phyloP scores from a whole-genome alignment of 2,113 vertebrate genomes.

The Cochlearius cochlearius region DNA sequence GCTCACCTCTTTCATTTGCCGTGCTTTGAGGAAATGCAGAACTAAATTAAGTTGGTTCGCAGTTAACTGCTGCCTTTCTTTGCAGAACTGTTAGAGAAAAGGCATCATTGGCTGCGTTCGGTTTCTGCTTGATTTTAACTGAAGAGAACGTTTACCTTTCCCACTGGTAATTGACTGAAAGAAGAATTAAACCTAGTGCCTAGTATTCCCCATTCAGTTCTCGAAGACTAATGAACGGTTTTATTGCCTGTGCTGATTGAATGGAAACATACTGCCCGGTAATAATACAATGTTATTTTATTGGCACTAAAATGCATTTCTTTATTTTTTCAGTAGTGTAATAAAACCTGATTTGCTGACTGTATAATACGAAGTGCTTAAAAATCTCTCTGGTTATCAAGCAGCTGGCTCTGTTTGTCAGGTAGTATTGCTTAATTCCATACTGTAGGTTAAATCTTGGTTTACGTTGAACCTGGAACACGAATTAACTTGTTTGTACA shows the following conservation, averaged over 20 bases:
- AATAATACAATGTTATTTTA: background rate
- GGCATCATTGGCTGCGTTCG: background rate
- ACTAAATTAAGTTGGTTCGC: background rate
- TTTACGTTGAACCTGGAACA: background rate
- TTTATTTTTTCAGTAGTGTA: background rate
- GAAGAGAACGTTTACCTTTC: background rate
- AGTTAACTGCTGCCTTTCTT: background rate
- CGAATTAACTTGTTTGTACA: background rate
- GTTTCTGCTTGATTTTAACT: background rate
- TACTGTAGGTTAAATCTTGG: background rate
- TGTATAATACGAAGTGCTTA: background rate
- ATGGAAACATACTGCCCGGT: background rate
- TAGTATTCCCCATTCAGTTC: background rate
- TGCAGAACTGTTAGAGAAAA: background rate
- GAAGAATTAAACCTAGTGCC: background rate
- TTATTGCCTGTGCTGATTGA: background rate
- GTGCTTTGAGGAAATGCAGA: background rate
- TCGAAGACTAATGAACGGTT: constrained; percentile 1
- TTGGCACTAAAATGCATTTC: background rate
- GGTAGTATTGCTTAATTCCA: background rate
- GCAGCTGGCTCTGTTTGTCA: background rate
- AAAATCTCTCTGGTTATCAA: background rate
- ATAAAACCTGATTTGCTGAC: constrained; percentile 10
- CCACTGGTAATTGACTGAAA: background rate
- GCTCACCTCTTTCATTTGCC: background rate